phyloP scores from a whole-genome alignment of 1,140 invertebrate species.

The Cotesia vestalis region DNA sequence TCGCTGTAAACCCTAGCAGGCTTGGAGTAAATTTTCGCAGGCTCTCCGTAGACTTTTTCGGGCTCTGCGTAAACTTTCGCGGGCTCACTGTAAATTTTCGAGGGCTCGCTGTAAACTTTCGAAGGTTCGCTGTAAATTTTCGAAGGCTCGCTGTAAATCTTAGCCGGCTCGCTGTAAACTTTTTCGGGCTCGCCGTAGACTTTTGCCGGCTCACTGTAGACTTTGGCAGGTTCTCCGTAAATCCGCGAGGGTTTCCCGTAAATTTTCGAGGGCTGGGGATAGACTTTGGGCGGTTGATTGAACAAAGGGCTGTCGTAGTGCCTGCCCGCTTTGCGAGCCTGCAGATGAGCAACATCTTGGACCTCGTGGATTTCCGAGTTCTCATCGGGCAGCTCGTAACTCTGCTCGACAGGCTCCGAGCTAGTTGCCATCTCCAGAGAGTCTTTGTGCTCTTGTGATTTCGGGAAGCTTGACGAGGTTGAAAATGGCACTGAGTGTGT shows the following conservation, averaged over 20 bases:
- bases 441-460: constrained; percentile 37
- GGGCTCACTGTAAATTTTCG: constrained; percentile 72
- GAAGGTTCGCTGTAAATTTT: constrained; percentile 64
- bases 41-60: constrained; percentile 72
- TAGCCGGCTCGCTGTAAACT: constrained; percentile 53
- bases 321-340: constrained; percentile 59
- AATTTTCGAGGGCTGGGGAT: constrained; percentile 55
- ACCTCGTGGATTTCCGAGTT: constrained; percentile 50
- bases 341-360: constrained; percentile 46
- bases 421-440: constrained; percentile 50
- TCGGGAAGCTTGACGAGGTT: constrained; percentile 30
- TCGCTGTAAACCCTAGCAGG: constrained; percentile 73
- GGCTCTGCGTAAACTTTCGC: constrained; percentile 72
- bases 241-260: constrained; percentile 60
- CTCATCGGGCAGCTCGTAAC: constrained; percentile 52
- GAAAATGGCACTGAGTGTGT: constrained; percentile 20
- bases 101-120: constrained; percentile 68
- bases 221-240: constrained; percentile 58
- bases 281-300: constrained; percentile 65
- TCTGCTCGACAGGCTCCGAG: constrained; percentile 52
- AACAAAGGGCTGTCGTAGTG: constrained; percentile 63
- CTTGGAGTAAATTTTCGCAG: constrained; percentile 72
- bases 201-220: constrained; percentile 65
- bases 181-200: constrained; percentile 56
- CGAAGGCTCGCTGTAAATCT: constrained; percentile 46